Percentiles rank a stretch among this genome's conserved stretches.
Evolutionary conservation across 2,888 invertebrate species (phyloP).

Genomic region (Athalia circularis): DNA sequence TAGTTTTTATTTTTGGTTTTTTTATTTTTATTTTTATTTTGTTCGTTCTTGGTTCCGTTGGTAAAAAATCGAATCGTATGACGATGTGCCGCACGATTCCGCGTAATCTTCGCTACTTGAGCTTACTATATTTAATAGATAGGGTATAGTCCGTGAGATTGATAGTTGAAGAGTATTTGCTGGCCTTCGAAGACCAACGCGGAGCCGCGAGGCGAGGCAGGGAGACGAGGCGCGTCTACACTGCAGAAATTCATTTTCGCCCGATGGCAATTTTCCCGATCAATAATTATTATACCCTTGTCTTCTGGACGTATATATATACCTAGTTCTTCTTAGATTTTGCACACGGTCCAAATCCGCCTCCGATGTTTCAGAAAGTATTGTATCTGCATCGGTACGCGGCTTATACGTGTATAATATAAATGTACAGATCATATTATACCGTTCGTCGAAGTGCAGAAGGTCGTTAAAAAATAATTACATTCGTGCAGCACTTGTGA

Average conservation of each 20-base stretch:
- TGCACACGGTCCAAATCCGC: conserved; percentile 10
- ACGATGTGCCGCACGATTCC: not conserved
- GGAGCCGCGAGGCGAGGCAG: not conserved
- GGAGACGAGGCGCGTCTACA: not conserved
- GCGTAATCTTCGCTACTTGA: not conserved
- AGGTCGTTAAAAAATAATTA: conserved; percentile 42
- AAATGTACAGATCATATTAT: not conserved
- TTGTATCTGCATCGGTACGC: not conserved
- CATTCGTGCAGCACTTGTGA: conserved; percentile 26
- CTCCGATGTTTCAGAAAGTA: conserved; percentile 26
- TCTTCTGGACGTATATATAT: conserved; percentile 6
- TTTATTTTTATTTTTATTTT: not conserved
- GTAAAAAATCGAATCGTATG: too few relatives aligned
- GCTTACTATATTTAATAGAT: not conserved
- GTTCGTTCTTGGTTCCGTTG: not conserved
- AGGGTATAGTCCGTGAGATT: too few relatives aligned
- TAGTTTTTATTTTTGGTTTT: not conserved
- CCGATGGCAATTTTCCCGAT: conserved; percentile 40
- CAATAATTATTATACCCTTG: conserved; percentile 36
- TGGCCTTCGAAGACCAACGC: too few relatives aligned
- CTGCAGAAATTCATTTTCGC: conserved; percentile 29
- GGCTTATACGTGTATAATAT: not conserved
- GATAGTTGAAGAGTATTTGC: too few relatives aligned
- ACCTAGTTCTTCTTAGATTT: conserved; percentile 22
- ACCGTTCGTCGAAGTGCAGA: not conserved